phyloP scores from a whole-genome alignment of 2,113 vertebrate species.

The Alces alces region DNA sequence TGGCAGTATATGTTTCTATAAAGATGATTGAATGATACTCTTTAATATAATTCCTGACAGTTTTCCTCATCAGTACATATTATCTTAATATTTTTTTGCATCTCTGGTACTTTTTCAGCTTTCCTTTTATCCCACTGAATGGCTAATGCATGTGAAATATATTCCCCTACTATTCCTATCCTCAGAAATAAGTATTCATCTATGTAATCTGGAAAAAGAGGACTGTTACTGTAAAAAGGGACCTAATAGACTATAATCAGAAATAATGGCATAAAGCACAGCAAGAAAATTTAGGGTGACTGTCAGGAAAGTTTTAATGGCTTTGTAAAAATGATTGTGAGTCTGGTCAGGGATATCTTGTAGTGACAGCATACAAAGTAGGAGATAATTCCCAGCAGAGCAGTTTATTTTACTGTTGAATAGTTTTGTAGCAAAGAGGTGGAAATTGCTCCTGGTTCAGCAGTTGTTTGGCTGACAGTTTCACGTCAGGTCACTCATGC shows the following conservation, averaged over 20 bases:
- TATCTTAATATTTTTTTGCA: constrained; percentile 45
- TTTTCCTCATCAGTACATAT: neutral
- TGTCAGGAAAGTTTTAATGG: constrained; percentile 41
- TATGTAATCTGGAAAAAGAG: constrained; percentile 8
- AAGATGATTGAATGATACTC: neutral
- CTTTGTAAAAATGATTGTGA: constrained; percentile 36
- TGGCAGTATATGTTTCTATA: neutral
- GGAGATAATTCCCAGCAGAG: constrained; percentile 25
- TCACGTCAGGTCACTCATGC: neutral
- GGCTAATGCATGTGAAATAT: neutral
- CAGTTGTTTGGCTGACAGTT: constrained; percentile 2
- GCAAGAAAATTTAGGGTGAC: constrained; percentile 2
- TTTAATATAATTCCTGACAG: constrained; percentile 10
- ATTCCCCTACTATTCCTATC: neutral
- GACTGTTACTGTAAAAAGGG: neutral
- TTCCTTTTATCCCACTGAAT: neutral
- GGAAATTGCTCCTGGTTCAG: neutral
- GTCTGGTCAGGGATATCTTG: neutral
- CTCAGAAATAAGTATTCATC: constrained; percentile 41
- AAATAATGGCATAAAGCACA: constrained; percentile 37
- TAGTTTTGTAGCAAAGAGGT: neutral
- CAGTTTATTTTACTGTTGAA: constrained; percentile 49
- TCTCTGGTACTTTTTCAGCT: neutral
- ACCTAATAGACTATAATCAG: constrained; percentile 31
- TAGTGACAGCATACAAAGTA: neutral